Conservation (phyloP, 1,140 invertebrate species). For the Bradysia coprophila region DNA sequence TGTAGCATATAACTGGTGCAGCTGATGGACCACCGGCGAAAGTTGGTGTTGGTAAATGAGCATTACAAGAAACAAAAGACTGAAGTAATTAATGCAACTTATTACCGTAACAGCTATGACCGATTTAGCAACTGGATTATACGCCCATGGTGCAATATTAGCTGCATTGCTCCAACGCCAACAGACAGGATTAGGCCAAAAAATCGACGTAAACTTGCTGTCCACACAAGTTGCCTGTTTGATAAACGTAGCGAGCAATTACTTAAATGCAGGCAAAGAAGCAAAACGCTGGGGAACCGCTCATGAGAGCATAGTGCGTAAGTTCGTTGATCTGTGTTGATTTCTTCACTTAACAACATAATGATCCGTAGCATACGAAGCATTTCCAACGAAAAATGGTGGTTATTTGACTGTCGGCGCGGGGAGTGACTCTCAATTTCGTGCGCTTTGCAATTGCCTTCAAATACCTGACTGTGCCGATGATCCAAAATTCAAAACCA, state of each 20-base stretch:
- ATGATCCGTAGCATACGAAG: no score
- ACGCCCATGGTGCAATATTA: slow-evolving; percentile 89
- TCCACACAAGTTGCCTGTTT: slow-evolving; percentile 79
- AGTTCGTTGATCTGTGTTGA: no score
- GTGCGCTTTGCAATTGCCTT: slow-evolving; percentile 44
- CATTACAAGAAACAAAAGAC: no score
- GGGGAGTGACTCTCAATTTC: slow-evolving; percentile 63
- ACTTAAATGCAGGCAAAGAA: slow-evolving; percentile 68
- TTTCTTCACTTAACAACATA: no score
- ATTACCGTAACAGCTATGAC: no score
- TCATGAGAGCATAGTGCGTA: slow-evolving; percentile 88
- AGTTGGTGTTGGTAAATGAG: slow-evolving; percentile 75
- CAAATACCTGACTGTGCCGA: slow-evolving; percentile 34
- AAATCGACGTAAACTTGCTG: slow-evolving; percentile 86
- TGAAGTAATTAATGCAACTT: no score
- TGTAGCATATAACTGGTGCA: slow-evolving; percentile 76
- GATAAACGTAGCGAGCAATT: slow-evolving; percentile 81
- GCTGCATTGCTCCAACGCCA: slow-evolving; percentile 66
- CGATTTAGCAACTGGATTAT: slow-evolving; percentile 82
- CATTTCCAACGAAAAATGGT: slow-evolving; percentile 63
- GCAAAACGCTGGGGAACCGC: slow-evolving; percentile 69
- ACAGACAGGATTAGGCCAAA: slow-evolving; percentile 68
- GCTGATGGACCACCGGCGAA: slow-evolving; percentile 73
- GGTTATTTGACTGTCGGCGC: slow-evolving; percentile 71
- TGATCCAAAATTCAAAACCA: slow-evolving; percentile 49